These are phyloP conservation scores for Tribolium castaneum DNA, from an alignment of 1,140 invertebrate genomes.

Conservation along the genomic window DNA sequence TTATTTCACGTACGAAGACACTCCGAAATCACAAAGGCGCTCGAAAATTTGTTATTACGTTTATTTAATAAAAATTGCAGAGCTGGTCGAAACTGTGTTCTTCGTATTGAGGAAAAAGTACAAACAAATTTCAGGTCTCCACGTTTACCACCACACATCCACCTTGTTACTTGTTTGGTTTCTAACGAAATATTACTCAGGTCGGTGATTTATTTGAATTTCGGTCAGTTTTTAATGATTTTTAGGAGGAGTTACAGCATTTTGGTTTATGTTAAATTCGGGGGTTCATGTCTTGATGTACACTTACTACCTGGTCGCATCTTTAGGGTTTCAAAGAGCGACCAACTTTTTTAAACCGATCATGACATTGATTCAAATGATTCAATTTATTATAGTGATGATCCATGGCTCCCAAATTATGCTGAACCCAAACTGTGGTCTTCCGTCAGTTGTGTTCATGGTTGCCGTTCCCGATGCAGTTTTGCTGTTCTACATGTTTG, in stretches of 20 bases:
- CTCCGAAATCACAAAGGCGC: neutral
- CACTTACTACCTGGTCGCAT: neutral
- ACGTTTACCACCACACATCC: neutral
- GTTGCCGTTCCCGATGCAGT: neutral
- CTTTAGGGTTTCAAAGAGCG: neutral
- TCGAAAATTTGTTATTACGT: neutral
- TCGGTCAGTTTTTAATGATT: neutral
- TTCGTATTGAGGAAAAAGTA: neutral
- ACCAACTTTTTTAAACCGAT: neutral
- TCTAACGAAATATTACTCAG: neutral
- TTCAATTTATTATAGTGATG: neutral
- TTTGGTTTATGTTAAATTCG: neutral
- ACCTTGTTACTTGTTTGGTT: neutral
- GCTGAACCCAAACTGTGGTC: neutral
- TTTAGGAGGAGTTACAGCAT: neutral
- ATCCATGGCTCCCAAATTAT: neutral
- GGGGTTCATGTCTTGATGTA: conserved; percentile 1
- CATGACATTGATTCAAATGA: neutral
- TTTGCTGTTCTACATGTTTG: neutral
- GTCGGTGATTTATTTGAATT: neutral
- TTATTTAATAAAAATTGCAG: neutral
- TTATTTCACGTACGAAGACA: neutral
- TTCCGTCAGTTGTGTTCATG: neutral
- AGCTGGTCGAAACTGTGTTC: neutral
- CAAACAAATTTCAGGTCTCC: neutral